Evolutionary conservation across 2,888 invertebrate species (phyloP).

Genomic region (Acleris holmiana): DNA sequence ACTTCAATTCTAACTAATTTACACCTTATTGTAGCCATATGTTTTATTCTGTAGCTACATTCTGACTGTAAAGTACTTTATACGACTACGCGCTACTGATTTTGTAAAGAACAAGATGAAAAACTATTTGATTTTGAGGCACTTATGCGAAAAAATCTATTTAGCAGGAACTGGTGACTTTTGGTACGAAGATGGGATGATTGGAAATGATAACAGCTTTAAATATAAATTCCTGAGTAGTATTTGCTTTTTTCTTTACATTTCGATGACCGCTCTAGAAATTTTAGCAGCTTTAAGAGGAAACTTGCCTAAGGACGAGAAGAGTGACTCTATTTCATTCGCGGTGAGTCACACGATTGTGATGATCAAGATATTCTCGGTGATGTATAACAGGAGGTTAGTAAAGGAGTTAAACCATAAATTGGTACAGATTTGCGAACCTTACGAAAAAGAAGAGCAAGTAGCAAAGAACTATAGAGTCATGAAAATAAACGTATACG

Average conservation of each 20-base stretch:
- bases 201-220: conserved; percentile 59
- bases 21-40: not conserved
- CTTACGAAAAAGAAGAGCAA: conserved; percentile 56
- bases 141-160: conserved; percentile 60
- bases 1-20: not conserved
- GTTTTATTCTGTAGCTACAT: conserved; percentile 10
- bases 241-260: conserved; percentile 57
- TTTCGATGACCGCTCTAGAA: conserved; percentile 68
- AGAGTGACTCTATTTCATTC: conserved; percentile 68
- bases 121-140: conserved; percentile 63
- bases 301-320: conserved; percentile 69
- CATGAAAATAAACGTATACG: conserved; percentile 66
- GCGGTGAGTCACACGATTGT: conserved; percentile 71
- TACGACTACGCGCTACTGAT: conserved; percentile 22
- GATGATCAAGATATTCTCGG: conserved; percentile 65
- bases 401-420: conserved; percentile 60
- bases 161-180: conserved; percentile 69
- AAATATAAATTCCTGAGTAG: conserved; percentile 56
- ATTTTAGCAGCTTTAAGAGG: conserved; percentile 65
- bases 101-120: conserved; percentile 56
- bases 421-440: conserved; percentile 61
- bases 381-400: conserved; percentile 58
- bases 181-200: conserved; percentile 63
- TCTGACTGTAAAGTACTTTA: conserved; percentile 37
- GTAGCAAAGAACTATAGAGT: conserved; percentile 62